These are phyloP conservation scores for Alca torda DNA, from an alignment of 2,797 vertebrate species.

Conservation along the genomic window DNA sequence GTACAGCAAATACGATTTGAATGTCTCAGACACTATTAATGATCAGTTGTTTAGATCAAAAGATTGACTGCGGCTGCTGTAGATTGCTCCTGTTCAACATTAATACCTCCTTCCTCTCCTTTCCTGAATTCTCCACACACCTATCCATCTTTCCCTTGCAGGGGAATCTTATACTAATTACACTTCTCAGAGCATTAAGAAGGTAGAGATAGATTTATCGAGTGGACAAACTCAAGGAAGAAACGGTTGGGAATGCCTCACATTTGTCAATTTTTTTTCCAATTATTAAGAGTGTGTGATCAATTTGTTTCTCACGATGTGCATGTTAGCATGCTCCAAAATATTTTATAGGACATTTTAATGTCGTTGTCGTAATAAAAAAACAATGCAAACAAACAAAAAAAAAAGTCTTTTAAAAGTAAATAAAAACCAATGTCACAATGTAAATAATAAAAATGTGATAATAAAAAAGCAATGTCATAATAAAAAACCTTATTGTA, in stretches of 20 bases:
- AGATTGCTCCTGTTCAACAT: not conserved
- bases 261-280: not conserved
- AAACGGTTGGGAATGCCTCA: not conserved
- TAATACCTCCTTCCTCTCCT: not conserved
- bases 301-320: not conserved
- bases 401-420: not conserved
- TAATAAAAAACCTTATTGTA: not conserved
- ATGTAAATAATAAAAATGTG: not conserved
- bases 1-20: not conserved
- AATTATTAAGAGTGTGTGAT: not conserved
- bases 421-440: not conserved
- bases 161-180: conserved; percentile 6
- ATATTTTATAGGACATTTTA: not conserved
- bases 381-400: not conserved
- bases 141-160: conserved; percentile 20
- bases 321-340: not conserved
- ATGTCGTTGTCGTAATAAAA: not conserved
- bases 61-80: not conserved
- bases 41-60: not conserved
- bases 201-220: not conserved
- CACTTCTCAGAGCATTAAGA: conserved; percentile 42
- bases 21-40: not conserved
- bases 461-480: not conserved
- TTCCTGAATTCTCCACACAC: not conserved
- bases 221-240: not conserved